Evolutionary conservation across 2,113 vertebrate species (phyloP), one percentile per base, ranked within the genome.

Genomic region (Pteropus alecto): DNA sequence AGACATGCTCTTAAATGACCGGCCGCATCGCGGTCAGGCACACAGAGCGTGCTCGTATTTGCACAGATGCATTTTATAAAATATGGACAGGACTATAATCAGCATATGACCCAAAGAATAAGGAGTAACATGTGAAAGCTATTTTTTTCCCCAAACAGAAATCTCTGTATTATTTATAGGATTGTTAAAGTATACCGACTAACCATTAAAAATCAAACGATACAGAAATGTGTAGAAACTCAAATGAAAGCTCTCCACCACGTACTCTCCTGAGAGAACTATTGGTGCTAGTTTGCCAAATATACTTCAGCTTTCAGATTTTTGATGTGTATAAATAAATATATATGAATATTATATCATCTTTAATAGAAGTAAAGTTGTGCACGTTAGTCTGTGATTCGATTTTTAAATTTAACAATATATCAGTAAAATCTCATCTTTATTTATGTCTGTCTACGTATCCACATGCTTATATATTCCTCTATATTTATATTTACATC

Each of bases 321-420:
- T 65, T 89, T 84, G 26, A 22, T 48, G 7, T 41, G 19, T 8
- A 38, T 79, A 63, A 85, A 35, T 35, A 63, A 5, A 33, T 48
- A 6, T 56, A 38, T 48, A 19, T n/a, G 38, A 63, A 26, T 65
- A 89, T 60, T 67, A 18, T 33, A 58, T 92, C 83, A 51, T 46
- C 78, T 56, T 84, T 10, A 56, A 38, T 73, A 94, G 14, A 86
- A 76, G 13, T 94, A 51, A 54, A 43, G 11, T 83, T 41, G 87
- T 14, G 30, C 5, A 81, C 9, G 35, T 18, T 54, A 15, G 30
- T 28, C 41, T 83, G 10, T 77, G n/a, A 67, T 70, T 65, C 51
- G 67, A 71, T 35, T 87, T 79, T 76, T 76, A 54, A 51, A 81
- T 54, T 68, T 51, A 70, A 41, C 41, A 61, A 43, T 5, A 4